These are phyloP conservation scores for Drosophila chauvacae DNA, from an alignment of 1,140 invertebrate genomes.

Conservation along the genomic window DNA sequence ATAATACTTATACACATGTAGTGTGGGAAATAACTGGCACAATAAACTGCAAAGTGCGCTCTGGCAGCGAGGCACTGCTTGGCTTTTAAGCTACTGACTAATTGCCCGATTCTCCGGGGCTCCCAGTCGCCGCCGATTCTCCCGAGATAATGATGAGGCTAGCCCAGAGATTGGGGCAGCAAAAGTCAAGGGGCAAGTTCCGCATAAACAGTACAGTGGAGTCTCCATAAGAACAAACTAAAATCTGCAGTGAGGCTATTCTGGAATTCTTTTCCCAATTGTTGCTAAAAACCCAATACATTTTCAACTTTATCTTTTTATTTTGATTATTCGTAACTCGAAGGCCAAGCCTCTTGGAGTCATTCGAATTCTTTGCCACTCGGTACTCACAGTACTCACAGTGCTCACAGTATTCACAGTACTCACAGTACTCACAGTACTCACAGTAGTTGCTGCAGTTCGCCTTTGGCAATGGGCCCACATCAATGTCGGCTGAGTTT, in stretches of 20 bases:
- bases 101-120: conserved; percentile 39
- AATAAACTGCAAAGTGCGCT: conserved; percentile 64
- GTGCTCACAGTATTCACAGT: conserved; percentile 3
- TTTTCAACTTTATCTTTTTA: neutral
- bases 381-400: conserved; percentile 7
- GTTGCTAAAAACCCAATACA: neutral
- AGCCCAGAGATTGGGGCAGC: neutral
- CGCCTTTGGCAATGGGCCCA: conserved; percentile 32
- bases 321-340: neutral
- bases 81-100: conserved; percentile 37
- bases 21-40: conserved; percentile 54
- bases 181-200: conserved; percentile 5
- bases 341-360: neutral
- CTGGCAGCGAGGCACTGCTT: neutral
- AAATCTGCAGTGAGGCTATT: neutral
- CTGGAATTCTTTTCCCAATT: neutral
- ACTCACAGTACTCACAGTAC: neutral
- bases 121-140: conserved; percentile 24
- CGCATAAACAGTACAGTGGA: neutral
- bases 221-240: neutral
- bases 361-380: neutral
- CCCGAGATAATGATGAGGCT: conserved; percentile 19
- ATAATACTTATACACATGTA: neutral
- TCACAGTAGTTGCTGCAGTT: conserved; percentile 2
- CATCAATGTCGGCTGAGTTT: conserved; percentile 21